Conservation (phyloP, 2,113 vertebrate species). For the Catagonus wagneri region DNA sequence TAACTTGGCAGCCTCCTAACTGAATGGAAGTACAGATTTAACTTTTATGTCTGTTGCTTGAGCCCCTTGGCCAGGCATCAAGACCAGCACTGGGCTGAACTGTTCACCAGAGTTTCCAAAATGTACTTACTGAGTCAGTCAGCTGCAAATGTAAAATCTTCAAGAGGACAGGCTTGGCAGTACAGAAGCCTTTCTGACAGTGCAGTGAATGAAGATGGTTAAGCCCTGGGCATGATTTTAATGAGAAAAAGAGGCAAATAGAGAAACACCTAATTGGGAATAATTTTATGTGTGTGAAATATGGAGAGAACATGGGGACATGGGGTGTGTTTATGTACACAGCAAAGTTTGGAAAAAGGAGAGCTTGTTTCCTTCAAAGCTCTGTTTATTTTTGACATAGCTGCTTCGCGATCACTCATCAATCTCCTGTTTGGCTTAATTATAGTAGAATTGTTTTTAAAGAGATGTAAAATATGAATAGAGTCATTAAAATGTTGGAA, state of each 20-base stretch:
- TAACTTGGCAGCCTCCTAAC: constrained; percentile 61
- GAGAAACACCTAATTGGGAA: constrained; percentile 52
- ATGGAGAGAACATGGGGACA: constrained; percentile 31
- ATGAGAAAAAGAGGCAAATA: constrained; percentile 35
- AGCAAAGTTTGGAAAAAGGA: constrained; percentile 3
- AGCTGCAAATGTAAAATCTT: constrained; percentile 15
- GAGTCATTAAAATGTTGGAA: background rate
- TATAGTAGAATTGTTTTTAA: constrained; percentile 65
- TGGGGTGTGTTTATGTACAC: constrained; percentile 55
- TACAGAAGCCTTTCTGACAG: background rate
- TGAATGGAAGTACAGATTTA: constrained; percentile 74
- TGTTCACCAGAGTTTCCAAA: constrained; percentile 57
- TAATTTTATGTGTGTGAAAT: constrained; percentile 59
- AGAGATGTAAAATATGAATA: constrained; percentile 4
- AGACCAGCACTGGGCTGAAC: constrained; percentile 27
- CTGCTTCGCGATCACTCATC: constrained; percentile 55
- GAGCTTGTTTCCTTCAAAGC: constrained; percentile 55
- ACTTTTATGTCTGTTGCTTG: constrained; percentile 56
- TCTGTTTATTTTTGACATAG: constrained; percentile 66
- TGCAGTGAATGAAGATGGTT: background rate
- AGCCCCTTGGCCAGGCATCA: constrained; percentile 62
- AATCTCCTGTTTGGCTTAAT: constrained; percentile 64
- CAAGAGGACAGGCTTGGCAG: background rate
- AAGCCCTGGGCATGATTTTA: constrained; percentile 49
- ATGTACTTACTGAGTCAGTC: background rate